A percentile compares a stretch with the other conserved stretches of the same genome.
Evolutionary conservation across 1,140 invertebrate genomes (phyloP).

Genomic region (Eurosta solidaginis): DNA sequence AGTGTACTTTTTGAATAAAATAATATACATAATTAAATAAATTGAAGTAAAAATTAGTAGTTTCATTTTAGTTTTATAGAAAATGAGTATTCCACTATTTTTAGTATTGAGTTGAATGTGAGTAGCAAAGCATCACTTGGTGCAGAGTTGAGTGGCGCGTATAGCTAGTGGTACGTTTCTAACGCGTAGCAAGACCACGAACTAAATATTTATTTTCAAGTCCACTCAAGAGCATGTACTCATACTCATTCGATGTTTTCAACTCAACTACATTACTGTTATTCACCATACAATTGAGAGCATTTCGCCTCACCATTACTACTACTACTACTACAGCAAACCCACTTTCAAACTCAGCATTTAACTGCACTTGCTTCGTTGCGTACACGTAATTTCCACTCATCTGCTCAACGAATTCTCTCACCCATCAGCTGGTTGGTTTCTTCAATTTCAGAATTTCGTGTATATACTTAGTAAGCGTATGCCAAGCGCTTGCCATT

Average conservation of each 20-base stretch:
- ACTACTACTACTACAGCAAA: too few species aligned
- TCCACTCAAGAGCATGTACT: neutral
- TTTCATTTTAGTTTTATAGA: too few species aligned
- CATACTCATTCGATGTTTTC: neutral
- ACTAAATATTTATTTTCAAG: neutral
- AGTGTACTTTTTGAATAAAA: too few species aligned
- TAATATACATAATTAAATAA: too few species aligned
- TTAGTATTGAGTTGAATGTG: neutral
- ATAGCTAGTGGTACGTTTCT: neutral
- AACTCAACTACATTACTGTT: neutral
- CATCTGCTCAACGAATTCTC: neutral
- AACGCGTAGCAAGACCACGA: neutral
- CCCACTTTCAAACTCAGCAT: too few species aligned
- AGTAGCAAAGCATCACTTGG: neutral
- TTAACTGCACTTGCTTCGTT: too few species aligned
- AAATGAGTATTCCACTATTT: too few species aligned
- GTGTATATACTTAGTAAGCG: neutral
- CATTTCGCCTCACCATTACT: too few species aligned
- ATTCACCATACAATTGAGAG: too few species aligned
- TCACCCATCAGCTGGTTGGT: neutral
- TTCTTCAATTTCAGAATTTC: too few species aligned
- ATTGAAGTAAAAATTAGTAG: too few species aligned
- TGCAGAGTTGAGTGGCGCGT: neutral
- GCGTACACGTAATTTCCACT: too few species aligned
- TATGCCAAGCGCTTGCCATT: neutral